These are phyloP conservation scores for Pomacea canaliculata DNA, from an alignment of 2,888 invertebrate species.

Conservation along the genomic window DNA sequence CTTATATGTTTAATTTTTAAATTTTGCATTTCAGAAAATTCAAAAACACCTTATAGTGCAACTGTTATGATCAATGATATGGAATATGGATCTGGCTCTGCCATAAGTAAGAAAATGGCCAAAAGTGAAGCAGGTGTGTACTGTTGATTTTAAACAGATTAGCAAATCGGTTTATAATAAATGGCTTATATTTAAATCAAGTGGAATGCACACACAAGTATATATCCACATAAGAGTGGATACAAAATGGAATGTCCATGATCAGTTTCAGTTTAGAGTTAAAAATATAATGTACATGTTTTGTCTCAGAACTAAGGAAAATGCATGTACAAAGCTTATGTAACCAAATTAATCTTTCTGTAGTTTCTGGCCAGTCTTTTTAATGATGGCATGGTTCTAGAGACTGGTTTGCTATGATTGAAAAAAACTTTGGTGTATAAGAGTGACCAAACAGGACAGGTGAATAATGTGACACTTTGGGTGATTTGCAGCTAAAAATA, in stretches of 20 bases:
- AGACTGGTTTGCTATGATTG: no score
- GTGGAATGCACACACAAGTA: no score
- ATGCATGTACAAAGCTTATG: no score
- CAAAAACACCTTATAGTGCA: constrained; percentile 92
- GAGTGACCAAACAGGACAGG: no score
- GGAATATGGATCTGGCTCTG: constrained; percentile 93
- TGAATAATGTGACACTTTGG: background rate
- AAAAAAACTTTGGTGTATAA: no score
- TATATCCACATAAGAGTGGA: no score
- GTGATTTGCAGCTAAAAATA: constrained; percentile 78
- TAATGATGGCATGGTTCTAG: no score
- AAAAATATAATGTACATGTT: background rate
- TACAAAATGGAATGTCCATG: background rate
- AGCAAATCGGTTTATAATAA: no score
- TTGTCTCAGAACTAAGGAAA: no score
- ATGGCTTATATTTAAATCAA: no score
- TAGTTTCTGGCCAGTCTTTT: no score
- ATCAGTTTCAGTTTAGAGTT: background rate
- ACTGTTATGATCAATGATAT: constrained; percentile 91
- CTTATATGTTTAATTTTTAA: background rate
- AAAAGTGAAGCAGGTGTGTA: constrained; percentile 84
- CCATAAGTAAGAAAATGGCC: constrained; percentile 95
- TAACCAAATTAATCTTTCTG: no score
- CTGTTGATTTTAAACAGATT: background rate
- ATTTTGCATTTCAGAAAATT: constrained; percentile 74